Conservation (phyloP, 2,113 vertebrate genomes). For the Trogon melanurus region DNA sequence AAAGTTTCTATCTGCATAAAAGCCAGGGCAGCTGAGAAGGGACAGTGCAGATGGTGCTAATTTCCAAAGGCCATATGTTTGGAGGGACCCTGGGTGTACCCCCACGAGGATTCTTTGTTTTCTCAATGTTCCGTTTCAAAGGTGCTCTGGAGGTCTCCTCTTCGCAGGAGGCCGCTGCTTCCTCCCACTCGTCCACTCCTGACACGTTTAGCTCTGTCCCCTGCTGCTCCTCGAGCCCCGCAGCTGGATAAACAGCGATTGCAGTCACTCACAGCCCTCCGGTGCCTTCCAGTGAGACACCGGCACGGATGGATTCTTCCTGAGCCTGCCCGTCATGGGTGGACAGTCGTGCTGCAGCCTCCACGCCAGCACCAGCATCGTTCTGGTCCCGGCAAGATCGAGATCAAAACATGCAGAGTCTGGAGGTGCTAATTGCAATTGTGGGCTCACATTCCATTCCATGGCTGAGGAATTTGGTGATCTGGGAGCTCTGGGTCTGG, state of each 20-base stretch:
- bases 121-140: slow-evolving; percentile 47
- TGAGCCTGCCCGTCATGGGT: not conserved
- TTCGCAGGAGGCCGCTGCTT: slow-evolving; percentile 32
- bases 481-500: not conserved
- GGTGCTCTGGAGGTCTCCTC: slow-evolving; percentile 45
- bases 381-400: not conserved
- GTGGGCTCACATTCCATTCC: not conserved
- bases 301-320: not conserved
- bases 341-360: not conserved
- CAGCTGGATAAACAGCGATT: slow-evolving; percentile 52
- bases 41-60: slow-evolving; percentile 28
- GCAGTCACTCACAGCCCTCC: not conserved
- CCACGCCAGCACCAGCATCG: accelerated
- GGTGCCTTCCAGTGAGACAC: not conserved
- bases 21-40: not conserved
- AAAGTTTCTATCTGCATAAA: not conserved
- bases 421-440: not conserved
- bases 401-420: not conserved
- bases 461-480: not conserved
- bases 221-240: not conserved
- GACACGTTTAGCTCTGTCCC: not conserved
- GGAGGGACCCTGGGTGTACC: not conserved
- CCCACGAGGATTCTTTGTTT: slow-evolving; percentile 41
- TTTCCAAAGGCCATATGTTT: slow-evolving; percentile 36
- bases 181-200: slow-evolving; percentile 38